These are phyloP conservation scores for Tylochromis polylepis DNA, from an alignment of 2,113 vertebrate genomes.

Conservation along the genomic window DNA sequence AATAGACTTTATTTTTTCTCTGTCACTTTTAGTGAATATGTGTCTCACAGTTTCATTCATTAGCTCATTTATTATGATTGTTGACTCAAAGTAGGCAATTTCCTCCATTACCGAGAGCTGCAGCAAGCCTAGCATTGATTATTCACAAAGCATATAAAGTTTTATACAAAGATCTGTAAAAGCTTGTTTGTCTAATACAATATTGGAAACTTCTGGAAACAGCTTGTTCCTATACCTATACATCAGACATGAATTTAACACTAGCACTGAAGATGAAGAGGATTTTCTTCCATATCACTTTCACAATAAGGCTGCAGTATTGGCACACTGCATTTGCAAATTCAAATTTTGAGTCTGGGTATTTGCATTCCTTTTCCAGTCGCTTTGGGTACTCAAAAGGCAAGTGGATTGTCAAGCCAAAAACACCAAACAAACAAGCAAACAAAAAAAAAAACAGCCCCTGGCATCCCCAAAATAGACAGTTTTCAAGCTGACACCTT, in stretches of 20 bases:
- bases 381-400: background rate
- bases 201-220: background rate
- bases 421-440: too few species aligned
- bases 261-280: background rate
- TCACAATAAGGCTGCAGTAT: background rate
- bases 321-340: background rate
- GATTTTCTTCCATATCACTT: background rate
- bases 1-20: background rate
- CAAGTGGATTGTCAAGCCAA: background rate
- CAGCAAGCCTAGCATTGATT: background rate
- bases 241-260: background rate
- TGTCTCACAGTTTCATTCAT: background rate
- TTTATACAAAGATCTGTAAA: background rate
- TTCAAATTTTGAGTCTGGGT: background rate
- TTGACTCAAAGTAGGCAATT: background rate
- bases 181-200: background rate
- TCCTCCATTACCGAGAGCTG: background rate
- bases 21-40: background rate
- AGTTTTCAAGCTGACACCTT: background rate
- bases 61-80: background rate
- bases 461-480: rapidly evolving
- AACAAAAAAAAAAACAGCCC: background rate
- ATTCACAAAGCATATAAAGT: background rate
- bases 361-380: background rate
- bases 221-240: background rate